Evolutionary conservation across 2,113 vertebrate genomes (phyloP).

Genomic region (Silurus meridionalis): DNA sequence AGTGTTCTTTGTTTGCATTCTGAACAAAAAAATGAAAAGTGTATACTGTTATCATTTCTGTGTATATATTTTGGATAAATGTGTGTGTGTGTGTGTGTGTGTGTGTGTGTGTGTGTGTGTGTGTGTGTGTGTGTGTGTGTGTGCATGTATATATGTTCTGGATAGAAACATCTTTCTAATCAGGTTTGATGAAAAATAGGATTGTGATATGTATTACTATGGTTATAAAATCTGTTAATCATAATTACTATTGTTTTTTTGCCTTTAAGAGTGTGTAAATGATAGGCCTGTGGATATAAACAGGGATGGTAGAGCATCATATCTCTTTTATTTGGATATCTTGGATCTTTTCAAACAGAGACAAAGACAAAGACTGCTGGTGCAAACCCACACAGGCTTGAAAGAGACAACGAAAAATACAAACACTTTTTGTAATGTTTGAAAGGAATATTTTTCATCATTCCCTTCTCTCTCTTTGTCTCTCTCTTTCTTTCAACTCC

Average conservation of each 20-base stretch:
- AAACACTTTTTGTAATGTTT: constrained; percentile 22
- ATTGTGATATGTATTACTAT: background rate
- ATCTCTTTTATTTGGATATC: constrained; percentile 37
- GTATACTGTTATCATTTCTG: background rate
- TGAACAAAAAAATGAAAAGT: background rate
- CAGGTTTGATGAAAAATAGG: background rate
- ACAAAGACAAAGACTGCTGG: too few species aligned
- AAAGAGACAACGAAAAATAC: constrained; percentile 16
- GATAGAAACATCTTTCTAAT: background rate
- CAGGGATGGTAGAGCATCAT: background rate
- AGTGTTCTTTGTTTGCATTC: background rate
- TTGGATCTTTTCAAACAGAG: constrained; percentile 35
- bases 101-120: background rate
- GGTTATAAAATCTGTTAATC: background rate
- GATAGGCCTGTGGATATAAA: constrained; percentile 22
- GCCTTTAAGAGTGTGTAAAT: background rate
- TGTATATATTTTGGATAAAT: background rate
- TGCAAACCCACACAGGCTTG: constrained; percentile 23
- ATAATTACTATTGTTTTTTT: constrained; percentile 3
- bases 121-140: background rate
- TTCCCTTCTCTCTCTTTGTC: constrained; percentile 1
- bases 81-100: background rate
- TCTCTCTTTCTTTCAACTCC: constrained; percentile 51
- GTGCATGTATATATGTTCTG: too few species aligned
- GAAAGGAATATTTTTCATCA: constrained; percentile 7